A percentile compares a stretch with the other conserved stretches of the same genome.
phyloP scores from a whole-genome alignment of 2,888 invertebrate species.

The Brenthis ino region DNA sequence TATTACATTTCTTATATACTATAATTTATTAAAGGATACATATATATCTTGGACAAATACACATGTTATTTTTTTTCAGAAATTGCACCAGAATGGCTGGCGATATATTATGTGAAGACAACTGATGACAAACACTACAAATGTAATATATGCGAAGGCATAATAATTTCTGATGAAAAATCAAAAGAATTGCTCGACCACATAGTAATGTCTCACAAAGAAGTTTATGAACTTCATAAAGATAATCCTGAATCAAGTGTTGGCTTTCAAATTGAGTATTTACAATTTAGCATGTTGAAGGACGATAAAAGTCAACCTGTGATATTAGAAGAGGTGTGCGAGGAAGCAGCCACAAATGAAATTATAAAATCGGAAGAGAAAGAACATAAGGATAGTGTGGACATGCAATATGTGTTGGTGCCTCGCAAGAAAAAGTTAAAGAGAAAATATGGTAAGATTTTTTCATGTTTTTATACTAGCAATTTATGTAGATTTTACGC shows the following conservation, averaged over 20 bases:
- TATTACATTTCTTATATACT: no score
- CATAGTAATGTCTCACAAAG: conserved; percentile 57
- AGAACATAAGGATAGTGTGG: conserved; percentile 44
- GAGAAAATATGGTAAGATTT: conserved; percentile 34
- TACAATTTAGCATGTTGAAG: conserved; percentile 64
- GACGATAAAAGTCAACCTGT: conserved; percentile 58
- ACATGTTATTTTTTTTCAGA: conserved; percentile 41
- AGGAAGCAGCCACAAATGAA: conserved; percentile 47
- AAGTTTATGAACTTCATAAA: conserved; percentile 67
- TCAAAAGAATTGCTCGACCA: conserved; percentile 56
- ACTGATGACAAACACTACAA: conserved; percentile 48
- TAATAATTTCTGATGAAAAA: conserved; percentile 51
- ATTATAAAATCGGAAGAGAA: conserved; percentile 36
- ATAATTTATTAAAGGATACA: neutral
- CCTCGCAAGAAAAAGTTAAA: conserved; percentile 47
- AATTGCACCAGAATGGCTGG: conserved; percentile 61
- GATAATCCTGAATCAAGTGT: conserved; percentile 63
- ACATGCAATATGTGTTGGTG: conserved; percentile 57
- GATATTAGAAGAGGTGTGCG: conserved; percentile 61
- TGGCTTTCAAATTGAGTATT: conserved; percentile 71
- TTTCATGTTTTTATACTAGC: no score
- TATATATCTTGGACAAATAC: neutral
- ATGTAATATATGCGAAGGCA: conserved; percentile 66
- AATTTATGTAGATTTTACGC: no score
- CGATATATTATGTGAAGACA: conserved; percentile 60